These are phyloP conservation scores for Sebastes diaconus DNA, from an alignment of 2,797 vertebrate genomes.

Conservation along the genomic window DNA sequence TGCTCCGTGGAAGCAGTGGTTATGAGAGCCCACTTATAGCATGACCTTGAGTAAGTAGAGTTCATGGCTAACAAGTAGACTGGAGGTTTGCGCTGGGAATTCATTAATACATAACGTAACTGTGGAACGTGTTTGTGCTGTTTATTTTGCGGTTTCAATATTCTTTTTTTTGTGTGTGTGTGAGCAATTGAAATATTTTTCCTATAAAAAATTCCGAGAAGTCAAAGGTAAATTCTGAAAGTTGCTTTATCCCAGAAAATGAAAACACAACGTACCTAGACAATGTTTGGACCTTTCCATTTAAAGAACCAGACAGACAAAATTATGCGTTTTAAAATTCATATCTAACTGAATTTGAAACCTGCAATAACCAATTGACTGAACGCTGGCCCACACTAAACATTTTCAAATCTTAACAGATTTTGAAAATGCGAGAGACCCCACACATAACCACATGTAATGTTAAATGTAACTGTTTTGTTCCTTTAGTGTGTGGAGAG, in stretches of 20 bases:
- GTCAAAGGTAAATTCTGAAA: no score
- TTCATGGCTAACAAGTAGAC: constrained; percentile 8
- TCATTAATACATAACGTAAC: constrained; percentile 1
- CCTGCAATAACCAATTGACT: background rate
- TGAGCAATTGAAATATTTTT: background rate
- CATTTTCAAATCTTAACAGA: no score
- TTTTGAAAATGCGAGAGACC: no score
- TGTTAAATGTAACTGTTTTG: accelerated
- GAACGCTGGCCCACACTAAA: no score
- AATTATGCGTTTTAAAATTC: no score
- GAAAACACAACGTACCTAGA: background rate
- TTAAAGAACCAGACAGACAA: no score
- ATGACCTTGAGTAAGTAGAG: background rate
- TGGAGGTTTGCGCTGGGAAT: background rate
- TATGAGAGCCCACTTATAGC: constrained; percentile 10
- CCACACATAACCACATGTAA: no score
- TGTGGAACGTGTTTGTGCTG: background rate
- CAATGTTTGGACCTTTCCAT: background rate
- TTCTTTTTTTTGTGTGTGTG: background rate
- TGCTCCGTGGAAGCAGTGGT: background rate
- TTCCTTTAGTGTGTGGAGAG: no score
- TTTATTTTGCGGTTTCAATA: background rate
- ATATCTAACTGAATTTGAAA: background rate
- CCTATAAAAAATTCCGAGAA: background rate
- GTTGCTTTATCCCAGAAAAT: background rate